phyloP scores from a whole-genome alignment of 1,140 invertebrate species.

The Periplaneta americana region DNA sequence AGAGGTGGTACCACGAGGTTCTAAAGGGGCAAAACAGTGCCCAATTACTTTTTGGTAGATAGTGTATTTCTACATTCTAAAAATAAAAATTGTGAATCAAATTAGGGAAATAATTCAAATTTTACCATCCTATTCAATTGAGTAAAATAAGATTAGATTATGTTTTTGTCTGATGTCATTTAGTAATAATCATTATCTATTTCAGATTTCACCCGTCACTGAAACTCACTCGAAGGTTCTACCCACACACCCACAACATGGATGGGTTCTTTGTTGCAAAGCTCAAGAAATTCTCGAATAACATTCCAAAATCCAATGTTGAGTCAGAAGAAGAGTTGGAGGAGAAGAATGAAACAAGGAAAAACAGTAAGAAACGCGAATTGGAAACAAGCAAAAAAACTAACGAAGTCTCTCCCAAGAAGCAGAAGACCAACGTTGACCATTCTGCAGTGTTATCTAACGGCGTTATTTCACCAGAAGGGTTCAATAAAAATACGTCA shows the following conservation, averaged over 20 bases:
- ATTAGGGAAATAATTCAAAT: not conserved
- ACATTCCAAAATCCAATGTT: conserved; percentile 46
- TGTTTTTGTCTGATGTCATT: not conserved
- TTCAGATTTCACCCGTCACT: conserved; percentile 90
- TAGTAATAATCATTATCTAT: not conserved
- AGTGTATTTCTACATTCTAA: not conserved
- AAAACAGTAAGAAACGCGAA: too few relatives aligned
- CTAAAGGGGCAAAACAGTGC: too few relatives aligned
- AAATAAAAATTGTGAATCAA: not conserved
- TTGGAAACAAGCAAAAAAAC: too few relatives aligned
- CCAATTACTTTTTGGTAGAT: too few relatives aligned
- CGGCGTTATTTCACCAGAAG: too few relatives aligned
- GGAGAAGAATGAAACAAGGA: too few relatives aligned
- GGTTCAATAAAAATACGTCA: too few relatives aligned
- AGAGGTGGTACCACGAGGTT: too few relatives aligned
- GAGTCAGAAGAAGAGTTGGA: conserved; percentile 20
- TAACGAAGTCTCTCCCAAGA: too few relatives aligned
- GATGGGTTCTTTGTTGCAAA: conserved; percentile 99
- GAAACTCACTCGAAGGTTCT: conserved; percentile 86
- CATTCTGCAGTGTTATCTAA: too few relatives aligned
- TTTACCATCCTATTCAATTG: not conserved
- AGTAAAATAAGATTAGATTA: not conserved
- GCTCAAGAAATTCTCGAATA: conserved; percentile 92
- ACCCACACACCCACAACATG: conserved; percentile 98
- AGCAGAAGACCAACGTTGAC: too few relatives aligned